Evolutionary conservation across 1,140 invertebrate species (phyloP).

Genomic region (Neodiprion lecontei): DNA sequence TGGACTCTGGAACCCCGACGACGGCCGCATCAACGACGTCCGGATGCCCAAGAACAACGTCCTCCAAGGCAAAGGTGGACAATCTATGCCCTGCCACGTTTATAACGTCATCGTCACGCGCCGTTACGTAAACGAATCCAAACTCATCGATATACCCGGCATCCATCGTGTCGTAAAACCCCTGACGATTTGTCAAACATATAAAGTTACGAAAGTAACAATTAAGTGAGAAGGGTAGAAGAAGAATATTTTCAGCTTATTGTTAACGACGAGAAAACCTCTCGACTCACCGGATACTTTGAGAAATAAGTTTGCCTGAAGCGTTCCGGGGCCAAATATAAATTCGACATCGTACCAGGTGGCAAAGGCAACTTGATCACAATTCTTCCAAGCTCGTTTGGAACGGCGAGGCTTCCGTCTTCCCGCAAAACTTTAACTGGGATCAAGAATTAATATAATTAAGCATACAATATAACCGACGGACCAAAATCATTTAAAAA

Average conservation of each 20-base stretch:
- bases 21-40: conserved; percentile 86
- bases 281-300: conserved; percentile 73
- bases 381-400: conserved; percentile 82
- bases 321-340: conserved; percentile 83
- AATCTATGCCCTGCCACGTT: conserved; percentile 93
- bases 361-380: conserved; percentile 86
- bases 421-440: conserved; percentile 76
- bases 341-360: conserved; percentile 83
- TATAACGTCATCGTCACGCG: conserved; percentile 94
- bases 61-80: conserved; percentile 87
- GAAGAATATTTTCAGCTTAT: conserved; percentile 5
- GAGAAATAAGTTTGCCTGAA: conserved; percentile 85
- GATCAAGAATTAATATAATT: conserved; percentile 33
- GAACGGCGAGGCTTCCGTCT: conserved; percentile 71
- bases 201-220: conserved; percentile 19
- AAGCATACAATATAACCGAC: conserved; percentile 13
- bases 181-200: conserved; percentile 62
- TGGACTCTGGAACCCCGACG: conserved; percentile 85
- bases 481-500: conserved; percentile 1
- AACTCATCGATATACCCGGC: conserved; percentile 85
- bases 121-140: conserved; percentile 87
- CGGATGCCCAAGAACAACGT: conserved; percentile 83
- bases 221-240: neutral
- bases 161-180: conserved; percentile 97
- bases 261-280: neutral